Evolutionary conservation across 2,888 invertebrate species (phyloP), one percentile per base, ranked within the genome.

Genomic region (Glaucopsyche alexis): DNA sequence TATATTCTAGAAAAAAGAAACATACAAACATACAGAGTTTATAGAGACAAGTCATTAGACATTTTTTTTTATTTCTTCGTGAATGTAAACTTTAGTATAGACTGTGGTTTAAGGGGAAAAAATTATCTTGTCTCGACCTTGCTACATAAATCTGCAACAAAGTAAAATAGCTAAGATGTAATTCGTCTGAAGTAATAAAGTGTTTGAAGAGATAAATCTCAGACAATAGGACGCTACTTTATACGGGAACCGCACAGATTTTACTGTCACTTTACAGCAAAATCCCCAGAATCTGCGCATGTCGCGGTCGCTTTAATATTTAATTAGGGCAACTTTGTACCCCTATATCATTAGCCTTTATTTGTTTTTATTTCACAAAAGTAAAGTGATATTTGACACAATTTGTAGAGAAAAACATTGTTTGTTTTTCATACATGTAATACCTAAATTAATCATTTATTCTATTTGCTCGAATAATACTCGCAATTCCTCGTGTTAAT

Each of bases 241-340:
- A 29, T 29, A 13, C 55, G 9, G 29, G 29, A 9, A 11, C 9
- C 60, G 60, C 60, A 29, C 29, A 11, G 60, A 6, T 29, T 29
- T 38, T 60, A 60, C 60, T 7, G 29, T 1, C 14, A 60, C 29
- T 60, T 29, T 13, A 29, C 13, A 60, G 60, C n/a, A n/a, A n/a
- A n/a, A n/a, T 7, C 60, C 60, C 60, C 13, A 13, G 13, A 38
- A 60, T 38, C 29, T 38, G 75, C 74, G 75, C 77, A 73, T 73
- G 72, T 66, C 76, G 66, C 75, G 72, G 72, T 66, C 76, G 66
- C 75, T 67, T 79, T 75, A 75, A 79, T 78, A 77, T 75, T 76
- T 77, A 74, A 76, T 77, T 74, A 75, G 75, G 73, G 72, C 67
- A 75, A 73, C 75, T 79, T 76, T 75, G 75, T 71, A 70, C 71